These are phyloP conservation scores for Cnemophilus loriae DNA, from an alignment of 2,113 vertebrate species.

Conservation along the genomic window DNA sequence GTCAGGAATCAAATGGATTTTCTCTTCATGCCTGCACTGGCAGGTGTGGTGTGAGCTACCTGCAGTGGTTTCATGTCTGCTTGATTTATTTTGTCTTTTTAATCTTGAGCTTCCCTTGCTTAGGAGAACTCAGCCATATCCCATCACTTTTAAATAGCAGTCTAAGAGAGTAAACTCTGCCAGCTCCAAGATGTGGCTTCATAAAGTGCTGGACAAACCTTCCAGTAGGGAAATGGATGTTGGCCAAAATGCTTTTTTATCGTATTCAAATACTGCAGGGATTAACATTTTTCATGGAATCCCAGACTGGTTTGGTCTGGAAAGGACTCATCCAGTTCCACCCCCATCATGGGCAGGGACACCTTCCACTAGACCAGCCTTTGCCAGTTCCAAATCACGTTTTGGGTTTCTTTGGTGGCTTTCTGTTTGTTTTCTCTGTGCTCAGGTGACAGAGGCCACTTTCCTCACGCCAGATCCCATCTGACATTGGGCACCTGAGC, in stretches of 20 bases:
- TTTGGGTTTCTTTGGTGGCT: background rate
- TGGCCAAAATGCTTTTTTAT: background rate
- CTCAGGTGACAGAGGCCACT: background rate
- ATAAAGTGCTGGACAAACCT: background rate
- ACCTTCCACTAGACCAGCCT: background rate
- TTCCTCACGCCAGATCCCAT: accelerated
- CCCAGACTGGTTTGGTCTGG: background rate
- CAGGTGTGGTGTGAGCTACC: background rate
- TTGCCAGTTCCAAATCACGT: background rate
- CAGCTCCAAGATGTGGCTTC: background rate
- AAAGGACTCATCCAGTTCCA: background rate
- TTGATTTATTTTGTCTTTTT: background rate
- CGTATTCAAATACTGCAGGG: background rate
- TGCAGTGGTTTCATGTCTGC: background rate
- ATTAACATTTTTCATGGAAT: background rate
- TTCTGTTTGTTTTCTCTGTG: background rate
- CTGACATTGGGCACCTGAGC: background rate
- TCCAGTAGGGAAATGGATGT: background rate
- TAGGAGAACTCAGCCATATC: background rate
- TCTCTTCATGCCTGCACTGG: background rate
- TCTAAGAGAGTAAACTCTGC: background rate
- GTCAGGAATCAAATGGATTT: background rate
- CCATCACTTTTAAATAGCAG: background rate
- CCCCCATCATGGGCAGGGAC: background rate
- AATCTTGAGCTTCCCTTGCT: background rate